phyloP scores from a whole-genome alignment of 2,113 vertebrate species.

The Anoplopoma fimbria region DNA sequence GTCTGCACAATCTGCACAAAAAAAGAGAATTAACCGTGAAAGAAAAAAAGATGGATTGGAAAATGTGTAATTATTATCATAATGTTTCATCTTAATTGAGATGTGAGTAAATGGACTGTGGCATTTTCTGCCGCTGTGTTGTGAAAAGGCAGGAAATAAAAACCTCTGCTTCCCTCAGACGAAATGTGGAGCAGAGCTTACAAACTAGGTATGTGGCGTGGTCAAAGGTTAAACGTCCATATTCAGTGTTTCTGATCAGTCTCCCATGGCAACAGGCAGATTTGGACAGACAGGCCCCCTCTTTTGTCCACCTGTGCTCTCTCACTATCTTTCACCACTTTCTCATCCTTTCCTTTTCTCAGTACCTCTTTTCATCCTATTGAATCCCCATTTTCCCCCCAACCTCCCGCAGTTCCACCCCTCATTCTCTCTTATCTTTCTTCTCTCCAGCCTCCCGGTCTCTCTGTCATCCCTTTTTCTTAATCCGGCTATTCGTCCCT shows the following conservation, averaged over 20 bases:
- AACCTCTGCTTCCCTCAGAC: not conserved
- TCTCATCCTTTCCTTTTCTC: constrained; percentile 75
- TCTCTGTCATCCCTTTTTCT: constrained; percentile 64
- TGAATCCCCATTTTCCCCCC: constrained; percentile 5
- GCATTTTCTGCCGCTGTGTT: constrained; percentile 3
- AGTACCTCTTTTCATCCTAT: constrained; percentile 72
- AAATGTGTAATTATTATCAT: not conserved
- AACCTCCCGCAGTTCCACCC: constrained; percentile 2
- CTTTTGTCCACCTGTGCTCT: constrained; percentile 63
- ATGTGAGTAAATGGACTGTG: constrained; percentile 31
- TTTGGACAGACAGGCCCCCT: constrained; percentile 37
- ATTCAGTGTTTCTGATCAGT: constrained; percentile 40
- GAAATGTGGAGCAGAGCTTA: constrained; percentile 26
- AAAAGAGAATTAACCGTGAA: not conserved
- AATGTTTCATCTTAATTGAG: constrained; percentile 1
- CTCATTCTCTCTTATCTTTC: constrained; percentile 60
- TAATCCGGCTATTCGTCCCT: constrained; percentile 72
- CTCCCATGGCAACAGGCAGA: constrained; percentile 53
- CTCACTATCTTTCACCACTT: constrained; percentile 72
- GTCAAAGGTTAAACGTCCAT: constrained; percentile 61
- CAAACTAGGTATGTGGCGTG: constrained; percentile 18
- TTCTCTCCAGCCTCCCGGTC: constrained; percentile 48
- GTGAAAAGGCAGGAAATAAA: constrained; percentile 3
- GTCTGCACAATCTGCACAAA: not conserved
- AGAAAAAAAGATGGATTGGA: constrained; percentile 15